Percentiles rank a stretch among this genome's conserved stretches.
These are phyloP conservation scores for Chloropsis cyanopogon DNA, from an alignment of 2,113 vertebrate species.

Conservation along the genomic window DNA sequence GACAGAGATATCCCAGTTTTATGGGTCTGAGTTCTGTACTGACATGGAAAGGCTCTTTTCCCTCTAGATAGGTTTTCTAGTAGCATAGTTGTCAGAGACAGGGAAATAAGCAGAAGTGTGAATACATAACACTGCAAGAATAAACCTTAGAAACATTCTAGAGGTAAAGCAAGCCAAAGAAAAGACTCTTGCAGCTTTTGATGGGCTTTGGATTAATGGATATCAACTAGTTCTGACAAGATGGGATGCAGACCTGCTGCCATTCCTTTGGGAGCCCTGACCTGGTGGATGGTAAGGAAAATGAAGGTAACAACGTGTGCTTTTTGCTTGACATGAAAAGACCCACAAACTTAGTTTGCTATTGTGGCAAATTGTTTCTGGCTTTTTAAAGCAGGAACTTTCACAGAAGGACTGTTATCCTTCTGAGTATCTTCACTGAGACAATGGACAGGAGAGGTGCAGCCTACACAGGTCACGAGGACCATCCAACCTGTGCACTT, in stretches of 20 bases:
- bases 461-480: neutral
- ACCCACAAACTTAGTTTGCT: neutral
- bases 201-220: neutral
- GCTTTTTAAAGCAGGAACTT: neutral
- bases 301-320: neutral
- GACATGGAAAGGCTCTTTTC: neutral
- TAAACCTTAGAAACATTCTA: neutral
- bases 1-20: neutral
- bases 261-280: neutral
- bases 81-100: neutral
- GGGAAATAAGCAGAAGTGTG: neutral
- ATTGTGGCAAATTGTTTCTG: neutral
- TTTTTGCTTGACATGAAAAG: neutral
- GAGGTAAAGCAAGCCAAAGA: neutral
- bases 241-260: neutral
- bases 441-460: neutral
- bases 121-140: neutral
- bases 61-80: neutral
- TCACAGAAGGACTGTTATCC: neutral
- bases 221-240: neutral
- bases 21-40: neutral
- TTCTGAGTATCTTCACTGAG: neutral
- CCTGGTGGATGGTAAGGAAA: neutral
- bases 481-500: neutral
- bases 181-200: neutral